phyloP scores from a whole-genome alignment of 2,888 invertebrate genomes.

The Erannis defoliaria region DNA sequence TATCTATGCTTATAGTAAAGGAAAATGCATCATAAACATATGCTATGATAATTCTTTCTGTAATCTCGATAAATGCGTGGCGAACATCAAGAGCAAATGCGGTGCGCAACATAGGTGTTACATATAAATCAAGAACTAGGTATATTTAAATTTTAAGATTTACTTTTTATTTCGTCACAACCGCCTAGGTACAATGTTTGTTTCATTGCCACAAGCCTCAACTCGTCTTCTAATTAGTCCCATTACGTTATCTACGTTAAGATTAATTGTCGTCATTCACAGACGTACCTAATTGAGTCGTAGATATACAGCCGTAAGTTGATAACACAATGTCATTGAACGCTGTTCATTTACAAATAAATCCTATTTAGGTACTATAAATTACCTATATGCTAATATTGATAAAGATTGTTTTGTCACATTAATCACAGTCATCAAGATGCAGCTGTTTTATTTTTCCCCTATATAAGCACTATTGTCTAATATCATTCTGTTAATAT shows the following conservation, averaged over 20 bases:
- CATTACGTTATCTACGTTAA: constrained; percentile 33
- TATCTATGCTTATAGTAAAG: too few relatives aligned
- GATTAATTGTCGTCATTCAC: constrained; percentile 32
- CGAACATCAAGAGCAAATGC: too few relatives aligned
- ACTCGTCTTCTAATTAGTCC: constrained; percentile 36
- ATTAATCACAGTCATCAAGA: constrained; percentile 18
- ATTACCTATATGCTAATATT: constrained; percentile 25
- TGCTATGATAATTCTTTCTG: too few relatives aligned
- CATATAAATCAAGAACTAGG: too few relatives aligned
- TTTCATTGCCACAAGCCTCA: not conserved
- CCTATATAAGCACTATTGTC: not conserved
- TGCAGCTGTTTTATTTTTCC: not conserved
- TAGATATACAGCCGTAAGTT: constrained; percentile 18
- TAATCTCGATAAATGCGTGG: too few relatives aligned
- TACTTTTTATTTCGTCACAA: not conserved
- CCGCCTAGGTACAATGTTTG: not conserved
- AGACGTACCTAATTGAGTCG: constrained; percentile 17
- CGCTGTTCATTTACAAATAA: constrained; percentile 55
- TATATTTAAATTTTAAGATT: too few relatives aligned
- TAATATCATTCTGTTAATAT: not conserved
- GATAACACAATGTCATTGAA: constrained; percentile 65
- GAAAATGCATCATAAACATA: too few relatives aligned
- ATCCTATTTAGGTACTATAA: constrained; percentile 40
- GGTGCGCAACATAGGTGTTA: too few relatives aligned
- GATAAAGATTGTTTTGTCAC: constrained; percentile 35